Percentiles rank a stretch among this genome's conserved stretches.
Conservation (phyloP, 2,888 invertebrate genomes). For the Plemyria rubiginata region DNA sequence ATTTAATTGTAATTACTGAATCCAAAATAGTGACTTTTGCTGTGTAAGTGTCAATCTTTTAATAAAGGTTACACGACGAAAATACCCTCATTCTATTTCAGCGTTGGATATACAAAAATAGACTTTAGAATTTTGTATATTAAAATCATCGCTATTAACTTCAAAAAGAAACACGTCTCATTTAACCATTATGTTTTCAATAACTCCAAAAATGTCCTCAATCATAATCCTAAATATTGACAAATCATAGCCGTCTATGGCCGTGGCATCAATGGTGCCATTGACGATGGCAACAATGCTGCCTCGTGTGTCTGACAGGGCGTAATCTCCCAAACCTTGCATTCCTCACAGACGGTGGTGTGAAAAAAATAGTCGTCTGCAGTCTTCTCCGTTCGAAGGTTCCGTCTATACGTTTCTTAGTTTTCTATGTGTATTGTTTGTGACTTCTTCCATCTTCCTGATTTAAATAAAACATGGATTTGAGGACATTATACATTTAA, state of each 20-base stretch:
- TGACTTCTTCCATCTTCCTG: too few species aligned
- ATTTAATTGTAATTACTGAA: too few species aligned
- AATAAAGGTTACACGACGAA: too few species aligned
- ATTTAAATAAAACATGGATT: too few species aligned
- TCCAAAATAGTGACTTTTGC: too few species aligned
- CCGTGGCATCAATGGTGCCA: slow-evolving; percentile 24
- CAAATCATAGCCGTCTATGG: slow-evolving; percentile 31
- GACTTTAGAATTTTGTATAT: slow-evolving; percentile 13
- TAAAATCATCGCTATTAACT: slow-evolving; percentile 18
- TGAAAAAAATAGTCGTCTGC: slow-evolving; percentile 58
- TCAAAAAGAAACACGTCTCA: slow-evolving; percentile 18
- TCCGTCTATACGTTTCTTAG: slow-evolving; percentile 39
- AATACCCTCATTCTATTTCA: too few species aligned
- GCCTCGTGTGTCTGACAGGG: slow-evolving; percentile 47
- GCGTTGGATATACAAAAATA: background rate
- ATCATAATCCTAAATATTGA: slow-evolving; percentile 37
- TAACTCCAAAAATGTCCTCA: slow-evolving; percentile 25
- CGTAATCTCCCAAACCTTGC: slow-evolving; percentile 72
- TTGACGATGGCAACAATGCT: slow-evolving; percentile 37
- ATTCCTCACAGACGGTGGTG: slow-evolving; percentile 74
- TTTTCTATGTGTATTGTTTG: background rate
- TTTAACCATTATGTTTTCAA: slow-evolving; percentile 13
- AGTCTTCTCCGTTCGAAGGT: slow-evolving; percentile 40
- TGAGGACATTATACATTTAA: too few species aligned
- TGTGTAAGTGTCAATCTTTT: too few species aligned